Base-by-base conservation (phyloP, 2,113 vertebrate species). In the Formicarius rufipectus region DNA sequence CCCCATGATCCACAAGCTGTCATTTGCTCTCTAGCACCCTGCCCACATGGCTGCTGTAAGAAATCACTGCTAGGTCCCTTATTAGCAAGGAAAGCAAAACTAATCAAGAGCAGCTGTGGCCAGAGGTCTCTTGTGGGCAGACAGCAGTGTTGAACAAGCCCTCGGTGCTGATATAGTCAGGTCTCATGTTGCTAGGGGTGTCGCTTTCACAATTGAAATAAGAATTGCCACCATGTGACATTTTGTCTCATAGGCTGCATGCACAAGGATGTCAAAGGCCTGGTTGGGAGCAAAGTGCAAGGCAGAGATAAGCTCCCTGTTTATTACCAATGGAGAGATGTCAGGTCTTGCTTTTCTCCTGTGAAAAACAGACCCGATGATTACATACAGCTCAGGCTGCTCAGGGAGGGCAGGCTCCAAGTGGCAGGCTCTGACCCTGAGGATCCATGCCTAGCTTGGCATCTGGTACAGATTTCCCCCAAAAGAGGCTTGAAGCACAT, bases 21-120 rank as follows among this genome's bases (percentile, higher is more conserved):
- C 14, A 2, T 79, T 68, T 59, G 10, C 35, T 75, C 19, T 75
- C n/a, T n/a, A 30, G 71, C 71, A 63, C n/a, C 56, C 21, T 59
- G 31, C 24, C 3, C 0, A 2, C 2, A 4, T 0, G 0, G n/a
- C 42, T 81, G 56, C 52, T 1, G 0, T 40, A 33, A 67, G 66
- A 53, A 42, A 73, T 30, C 6, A 0, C 45, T 76, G 40, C 33
- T 60, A 0, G 0, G 7, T 49, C n/a, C 27, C 4, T 86, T 64
- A 49, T 28, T 49, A 77, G 28, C 40, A 69, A 66, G 17, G n/a
- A 49, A 81, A 89, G 14, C 10, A 64, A 91, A 89, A 44, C 40
- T 69, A 37, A 69, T 52, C n/a, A 62, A 42, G 33, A 79, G 17
- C 22, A 81, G 19, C 50, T 71, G 40, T 4, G 0, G 2, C 16